Conservation (phyloP, 2,113 vertebrate genomes). For the Sebastes schlegelii region DNA sequence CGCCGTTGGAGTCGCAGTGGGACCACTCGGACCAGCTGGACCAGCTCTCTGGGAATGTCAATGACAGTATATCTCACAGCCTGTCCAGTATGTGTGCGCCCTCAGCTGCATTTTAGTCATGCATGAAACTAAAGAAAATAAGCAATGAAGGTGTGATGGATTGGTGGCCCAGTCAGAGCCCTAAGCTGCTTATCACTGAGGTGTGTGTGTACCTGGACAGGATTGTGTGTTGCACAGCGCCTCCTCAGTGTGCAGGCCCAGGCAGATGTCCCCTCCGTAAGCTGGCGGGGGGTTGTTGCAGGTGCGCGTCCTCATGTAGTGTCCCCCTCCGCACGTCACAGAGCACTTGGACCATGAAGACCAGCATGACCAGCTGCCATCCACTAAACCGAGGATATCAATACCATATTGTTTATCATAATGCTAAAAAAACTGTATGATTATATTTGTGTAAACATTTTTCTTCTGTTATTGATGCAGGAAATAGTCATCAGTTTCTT, state of each 20-base stretch:
- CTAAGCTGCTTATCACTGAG: slow-evolving; percentile 52
- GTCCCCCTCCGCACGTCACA: slow-evolving; percentile 94
- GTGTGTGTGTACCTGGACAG: slow-evolving; percentile 88
- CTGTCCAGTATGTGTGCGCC: slow-evolving; percentile 5
- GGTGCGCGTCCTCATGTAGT: slow-evolving; percentile 95
- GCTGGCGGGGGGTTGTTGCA: slow-evolving; percentile 94
- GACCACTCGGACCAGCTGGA: slow-evolving; percentile 96
- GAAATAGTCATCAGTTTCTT: not conserved
- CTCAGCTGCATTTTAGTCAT: slow-evolving; percentile 59
- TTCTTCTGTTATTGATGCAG: not conserved
- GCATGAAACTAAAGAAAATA: slow-evolving; percentile 60
- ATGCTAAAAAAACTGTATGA: not conserved
- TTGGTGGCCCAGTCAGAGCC: slow-evolving; percentile 38
- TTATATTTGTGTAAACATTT: not conserved
- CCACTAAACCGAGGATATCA: slow-evolving; percentile 84
- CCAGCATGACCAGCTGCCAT: slow-evolving; percentile 98
- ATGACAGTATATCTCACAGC: slow-evolving; percentile 49
- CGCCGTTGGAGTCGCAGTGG: slow-evolving; percentile 86
- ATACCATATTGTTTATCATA: not conserved
- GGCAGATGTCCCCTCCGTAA: slow-evolving; percentile 96
- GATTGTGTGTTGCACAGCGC: slow-evolving; percentile 94
- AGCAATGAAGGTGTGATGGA: slow-evolving; percentile 60
- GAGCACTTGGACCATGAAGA: slow-evolving; percentile 97
- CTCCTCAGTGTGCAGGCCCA: slow-evolving; percentile 97
- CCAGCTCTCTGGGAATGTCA: slow-evolving; percentile 91